Conservation (phyloP, 1,140 invertebrate genomes). For the Elymnias hypermnestra region DNA sequence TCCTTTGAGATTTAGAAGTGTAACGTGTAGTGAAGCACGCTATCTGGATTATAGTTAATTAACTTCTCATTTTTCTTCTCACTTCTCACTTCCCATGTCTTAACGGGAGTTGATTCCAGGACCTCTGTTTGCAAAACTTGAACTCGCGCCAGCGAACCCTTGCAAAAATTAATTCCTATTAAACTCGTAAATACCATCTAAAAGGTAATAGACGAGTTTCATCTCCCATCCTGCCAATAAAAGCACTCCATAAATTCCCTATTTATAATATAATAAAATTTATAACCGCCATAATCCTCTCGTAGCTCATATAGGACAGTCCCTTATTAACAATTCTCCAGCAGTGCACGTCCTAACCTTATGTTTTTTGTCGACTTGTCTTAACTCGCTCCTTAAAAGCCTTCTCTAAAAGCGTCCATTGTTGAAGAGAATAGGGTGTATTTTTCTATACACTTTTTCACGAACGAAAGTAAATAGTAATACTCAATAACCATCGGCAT, state of each 20-base stretch:
- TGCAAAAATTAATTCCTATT: background rate
- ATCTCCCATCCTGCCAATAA: constrained; percentile 39
- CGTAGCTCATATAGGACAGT: constrained; percentile 31
- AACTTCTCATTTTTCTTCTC: too few relatives aligned
- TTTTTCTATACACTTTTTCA: constrained; percentile 21
- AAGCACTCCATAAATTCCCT: constrained; percentile 48
- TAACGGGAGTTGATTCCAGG: too few relatives aligned
- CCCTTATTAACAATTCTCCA: constrained; percentile 62
- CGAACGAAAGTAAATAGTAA: constrained; percentile 58
- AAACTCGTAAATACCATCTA: constrained; percentile 5
- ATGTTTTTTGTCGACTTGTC: constrained; percentile 42
- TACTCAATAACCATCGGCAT: constrained; percentile 72
- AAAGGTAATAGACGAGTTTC: constrained; percentile 9
- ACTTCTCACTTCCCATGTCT: too few relatives aligned
- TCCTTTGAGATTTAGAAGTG: too few relatives aligned
- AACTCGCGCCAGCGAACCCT: too few relatives aligned
- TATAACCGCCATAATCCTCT: constrained; percentile 47
- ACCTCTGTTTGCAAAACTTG: too few relatives aligned
- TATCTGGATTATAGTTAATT: too few relatives aligned
- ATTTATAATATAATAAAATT: constrained; percentile 68
- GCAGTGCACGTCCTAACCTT: constrained; percentile 42
- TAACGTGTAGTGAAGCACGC: too few relatives aligned
- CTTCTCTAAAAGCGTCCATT: constrained; percentile 17
- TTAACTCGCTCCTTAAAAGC: constrained; percentile 16
- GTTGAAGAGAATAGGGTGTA: constrained; percentile 9